Percentiles rank a stretch among this genome's conserved stretches.
phyloP scores from a whole-genome alignment of 2,113 vertebrate genomes.

The Micromys minutus region DNA sequence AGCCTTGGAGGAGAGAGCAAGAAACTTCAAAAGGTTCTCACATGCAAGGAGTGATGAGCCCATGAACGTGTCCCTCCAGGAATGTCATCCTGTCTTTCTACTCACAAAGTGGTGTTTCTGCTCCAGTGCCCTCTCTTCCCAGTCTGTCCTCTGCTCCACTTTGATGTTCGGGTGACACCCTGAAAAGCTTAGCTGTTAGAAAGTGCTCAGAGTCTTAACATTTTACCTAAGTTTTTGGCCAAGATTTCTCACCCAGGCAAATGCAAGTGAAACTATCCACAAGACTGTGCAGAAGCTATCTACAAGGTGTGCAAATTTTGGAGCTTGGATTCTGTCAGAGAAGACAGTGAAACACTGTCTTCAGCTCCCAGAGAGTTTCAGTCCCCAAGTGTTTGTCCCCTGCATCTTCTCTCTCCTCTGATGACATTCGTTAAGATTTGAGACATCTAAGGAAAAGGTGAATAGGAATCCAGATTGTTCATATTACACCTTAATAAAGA shows the following conservation, averaged over 20 bases:
- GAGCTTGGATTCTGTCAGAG: background rate
- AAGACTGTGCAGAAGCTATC: background rate
- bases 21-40: slow-evolving; percentile 64
- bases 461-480: background rate
- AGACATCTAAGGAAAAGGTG: background rate
- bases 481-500: background rate
- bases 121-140: slow-evolving; percentile 36
- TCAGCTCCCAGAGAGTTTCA: background rate
- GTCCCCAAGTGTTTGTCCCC: background rate
- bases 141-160: slow-evolving; percentile 35
- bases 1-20: slow-evolving; percentile 26
- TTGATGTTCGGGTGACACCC: slow-evolving; percentile 54
- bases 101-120: slow-evolving; percentile 51
- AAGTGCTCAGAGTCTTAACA: slow-evolving; percentile 13
- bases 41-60: slow-evolving; percentile 47
- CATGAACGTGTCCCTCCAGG: slow-evolving; percentile 32
- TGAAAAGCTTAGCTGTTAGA: background rate
- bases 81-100: slow-evolving; percentile 44
- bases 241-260: slow-evolving; percentile 41
- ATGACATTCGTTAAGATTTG: background rate
- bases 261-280: slow-evolving; percentile 12
- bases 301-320: background rate
- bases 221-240: background rate
- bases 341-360: background rate
- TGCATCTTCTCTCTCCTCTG: background rate